Percentiles rank a stretch among this genome's conserved stretches.
Conservation (phyloP, 2,888 invertebrate species). For the Trypoxylon attenuatum region DNA sequence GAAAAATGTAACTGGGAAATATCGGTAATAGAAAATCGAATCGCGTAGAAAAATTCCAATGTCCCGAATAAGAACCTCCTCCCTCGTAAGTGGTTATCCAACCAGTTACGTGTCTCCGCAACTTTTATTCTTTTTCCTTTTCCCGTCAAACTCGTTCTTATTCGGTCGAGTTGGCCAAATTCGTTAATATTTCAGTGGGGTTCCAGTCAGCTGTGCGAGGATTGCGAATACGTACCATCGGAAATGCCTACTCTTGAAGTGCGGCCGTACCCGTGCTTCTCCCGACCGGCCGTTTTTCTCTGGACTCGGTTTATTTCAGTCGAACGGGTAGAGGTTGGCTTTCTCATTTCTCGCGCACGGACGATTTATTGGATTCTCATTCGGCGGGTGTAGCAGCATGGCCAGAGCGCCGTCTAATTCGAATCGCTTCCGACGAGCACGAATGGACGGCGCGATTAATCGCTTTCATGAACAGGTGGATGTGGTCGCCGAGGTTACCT, state of each 20-base stretch:
- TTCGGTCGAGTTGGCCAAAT: slow-evolving; percentile 23
- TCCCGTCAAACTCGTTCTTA: too few species aligned
- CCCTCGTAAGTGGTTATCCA: too few species aligned
- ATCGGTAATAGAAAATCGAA: too few species aligned
- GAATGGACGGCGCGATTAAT: slow-evolving; percentile 47
- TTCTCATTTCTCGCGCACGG: slow-evolving; percentile 40
- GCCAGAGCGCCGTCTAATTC: slow-evolving; percentile 48
- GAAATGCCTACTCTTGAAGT: neutral
- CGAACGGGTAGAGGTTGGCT: too few species aligned
- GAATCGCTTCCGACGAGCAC: slow-evolving; percentile 45
- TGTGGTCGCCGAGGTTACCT: slow-evolving; percentile 35
- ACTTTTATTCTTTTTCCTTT: neutral
- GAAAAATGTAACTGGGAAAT: too few species aligned
- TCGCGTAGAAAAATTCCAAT: too few species aligned
- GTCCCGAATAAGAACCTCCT: too few species aligned
- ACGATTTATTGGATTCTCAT: slow-evolving; percentile 56
- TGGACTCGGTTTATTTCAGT: too few species aligned
- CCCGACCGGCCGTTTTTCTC: slow-evolving; percentile 13
- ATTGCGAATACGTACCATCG: slow-evolving; percentile 24
- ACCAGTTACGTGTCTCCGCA: slow-evolving; percentile 8
- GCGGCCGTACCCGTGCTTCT: too few species aligned
- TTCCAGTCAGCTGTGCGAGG: slow-evolving; percentile 22
- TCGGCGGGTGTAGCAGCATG: slow-evolving; percentile 40
- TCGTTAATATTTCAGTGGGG: slow-evolving; percentile 26
- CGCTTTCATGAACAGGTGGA: slow-evolving; percentile 52